Evolutionary conservation across 2,797 vertebrate species (phyloP).

Genomic region (Acrocephalus scirpaceus): DNA sequence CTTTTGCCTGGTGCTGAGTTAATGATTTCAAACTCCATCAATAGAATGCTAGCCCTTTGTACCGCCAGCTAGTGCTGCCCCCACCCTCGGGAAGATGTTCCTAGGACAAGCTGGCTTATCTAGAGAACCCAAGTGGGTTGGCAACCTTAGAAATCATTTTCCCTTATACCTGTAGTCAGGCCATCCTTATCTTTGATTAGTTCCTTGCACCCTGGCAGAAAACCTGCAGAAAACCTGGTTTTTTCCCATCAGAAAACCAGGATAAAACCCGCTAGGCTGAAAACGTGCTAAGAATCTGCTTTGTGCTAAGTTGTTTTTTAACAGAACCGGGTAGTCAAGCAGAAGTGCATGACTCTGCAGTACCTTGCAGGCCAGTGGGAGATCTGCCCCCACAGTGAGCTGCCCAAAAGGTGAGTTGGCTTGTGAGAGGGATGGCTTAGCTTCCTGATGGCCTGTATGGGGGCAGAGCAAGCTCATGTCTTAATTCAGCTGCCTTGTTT

Average conservation of each 20-base stretch:
- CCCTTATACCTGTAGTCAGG: background rate
- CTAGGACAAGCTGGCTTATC: background rate
- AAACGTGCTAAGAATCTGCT: background rate
- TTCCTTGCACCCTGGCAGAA: background rate
- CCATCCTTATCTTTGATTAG: background rate
- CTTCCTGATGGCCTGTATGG: background rate
- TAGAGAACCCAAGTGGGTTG: background rate
- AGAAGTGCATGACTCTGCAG: background rate
- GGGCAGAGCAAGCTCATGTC: background rate
- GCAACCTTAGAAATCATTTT: background rate
- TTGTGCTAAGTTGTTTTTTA: background rate
- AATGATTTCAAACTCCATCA: background rate
- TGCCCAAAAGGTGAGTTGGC: background rate
- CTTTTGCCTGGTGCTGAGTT: background rate
- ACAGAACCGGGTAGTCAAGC: background rate
- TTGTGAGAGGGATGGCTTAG: background rate
- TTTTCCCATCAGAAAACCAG: background rate
- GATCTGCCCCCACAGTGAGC: background rate
- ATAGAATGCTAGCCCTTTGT: background rate
- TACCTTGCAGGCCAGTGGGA: background rate
- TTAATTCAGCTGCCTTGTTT: background rate
- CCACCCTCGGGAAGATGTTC: background rate
- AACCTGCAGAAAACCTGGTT: background rate
- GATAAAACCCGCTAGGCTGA: background rate
- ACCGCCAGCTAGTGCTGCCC: background rate